Base-by-base conservation (phyloP, 2,888 invertebrate genomes). In the Aethes cnicana region DNA sequence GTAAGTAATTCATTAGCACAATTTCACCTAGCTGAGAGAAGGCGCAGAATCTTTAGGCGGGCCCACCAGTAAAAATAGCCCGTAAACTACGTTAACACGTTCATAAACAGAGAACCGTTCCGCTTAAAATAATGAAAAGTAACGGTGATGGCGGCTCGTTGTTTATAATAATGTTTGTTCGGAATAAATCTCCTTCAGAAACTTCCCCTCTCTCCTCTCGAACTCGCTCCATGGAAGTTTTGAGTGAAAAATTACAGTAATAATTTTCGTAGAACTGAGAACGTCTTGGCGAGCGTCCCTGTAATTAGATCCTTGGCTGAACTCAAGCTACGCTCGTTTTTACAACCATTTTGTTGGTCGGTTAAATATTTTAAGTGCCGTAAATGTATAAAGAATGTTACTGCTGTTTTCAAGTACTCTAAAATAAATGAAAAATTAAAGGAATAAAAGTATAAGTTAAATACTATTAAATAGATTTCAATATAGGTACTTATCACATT, bases 241-340 rank as follows among this genome's bases (percentile, higher is more conserved):
- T 72, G 68, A 78, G 74, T 83, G 82, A 84, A 85, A 84, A 84
- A 83, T 84, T 77, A 75, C 80, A 62, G 79, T 76, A 80, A 84
- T 84, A 80, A 81, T 84, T 85, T 80, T 72, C 65, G 64, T 70
- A 66, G 75, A 72, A 72, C 70, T 72, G 72, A 68, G 68, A 74
- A 74, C 75, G 70, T 76, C 78, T 78, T 72, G 69, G 69, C 61
- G 60, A 63, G 66, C 71, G 69, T 74, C 73, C 74, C 72, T 70
- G 73, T 80, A 81, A 84, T 82, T 81, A 83, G 76, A 83, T 78
- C 68, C 66, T 58, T 62, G 62, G 62, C 71, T 72, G 71, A 77
- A 74, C 74, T 72, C 59, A 59, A 68, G 67, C 65, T 69, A 61
- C 67, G 62, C 68, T 68, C 70, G 72, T 77, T 74, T 64, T 70